phyloP scores from a whole-genome alignment of 2,888 invertebrate species.

The Acrocyrtus sp. region DNA sequence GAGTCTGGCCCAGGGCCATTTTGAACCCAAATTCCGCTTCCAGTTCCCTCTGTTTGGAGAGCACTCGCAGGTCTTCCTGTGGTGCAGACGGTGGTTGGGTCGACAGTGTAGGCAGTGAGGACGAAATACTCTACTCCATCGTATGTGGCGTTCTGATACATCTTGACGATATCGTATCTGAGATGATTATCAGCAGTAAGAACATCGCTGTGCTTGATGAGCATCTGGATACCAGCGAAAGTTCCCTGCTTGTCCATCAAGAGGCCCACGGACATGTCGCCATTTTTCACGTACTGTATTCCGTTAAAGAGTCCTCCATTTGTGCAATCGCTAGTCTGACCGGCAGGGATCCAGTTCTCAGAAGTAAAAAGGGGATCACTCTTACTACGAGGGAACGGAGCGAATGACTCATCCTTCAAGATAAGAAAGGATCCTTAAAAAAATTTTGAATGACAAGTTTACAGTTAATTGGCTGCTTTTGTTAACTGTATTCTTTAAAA shows the following conservation, averaged over 20 bases:
- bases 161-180: conserved; percentile 47
- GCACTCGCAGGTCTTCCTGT: conserved; percentile 34
- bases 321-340: conserved; percentile 23
- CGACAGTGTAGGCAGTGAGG: conserved; percentile 55
- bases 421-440: too few species aligned
- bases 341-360: conserved; percentile 9
- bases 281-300: conserved; percentile 29
- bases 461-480: too few species aligned
- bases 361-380: neutral
- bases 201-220: conserved; percentile 20
- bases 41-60: conserved; percentile 51
- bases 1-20: conserved; percentile 43
- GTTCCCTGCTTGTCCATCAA: conserved; percentile 52
- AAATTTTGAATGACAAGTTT: too few species aligned
- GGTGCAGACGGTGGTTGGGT: conserved; percentile 57
- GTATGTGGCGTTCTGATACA: conserved; percentile 54
- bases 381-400: conserved; percentile 7
- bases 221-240: conserved; percentile 59
- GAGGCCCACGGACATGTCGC: conserved; percentile 43
- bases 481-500: too few species aligned
- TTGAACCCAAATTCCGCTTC: conserved; percentile 56
- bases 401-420: neutral
- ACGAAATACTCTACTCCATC: conserved; percentile 35
- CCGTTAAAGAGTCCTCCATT: conserved; percentile 53
- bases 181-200: conserved; percentile 28